Evolutionary conservation across 2,888 invertebrate genomes (phyloP), one percentile per base, ranked within the genome.

Genomic region (Phalera bucephala): DNA sequence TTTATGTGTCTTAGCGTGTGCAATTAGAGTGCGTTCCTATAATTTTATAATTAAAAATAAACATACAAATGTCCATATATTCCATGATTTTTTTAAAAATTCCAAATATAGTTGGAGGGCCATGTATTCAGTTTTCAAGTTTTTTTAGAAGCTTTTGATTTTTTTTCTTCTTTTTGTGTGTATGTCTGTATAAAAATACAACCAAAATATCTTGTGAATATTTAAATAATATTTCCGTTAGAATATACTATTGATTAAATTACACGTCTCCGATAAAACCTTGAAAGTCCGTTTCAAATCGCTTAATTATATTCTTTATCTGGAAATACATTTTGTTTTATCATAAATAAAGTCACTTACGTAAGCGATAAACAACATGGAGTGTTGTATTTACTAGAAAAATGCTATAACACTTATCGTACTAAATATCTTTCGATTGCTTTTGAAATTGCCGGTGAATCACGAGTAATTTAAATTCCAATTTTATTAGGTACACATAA

Each of bases 291-390:
- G 42, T 50, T 46, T 33, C 36, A 41, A 61, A 53, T 61, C 54
- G 31, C 53, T 22, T 57, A 50, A 47, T 58, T 61, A 53, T 36
- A 17, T 45, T 33, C 30, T 27, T 57, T 61, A 57, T 57, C 57
- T 33, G 17, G 25, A 31, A 45, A 48, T 23, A 34, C 44, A 20
- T 44, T 38, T 37, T 38, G 20, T 40, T 35, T 57, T 50, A 58
- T 58, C 62, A 36, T 31, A 28, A 39, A 21, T 40, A 31, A 29
- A 36, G 8, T 19, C 34, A 35, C 40, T 44, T 52, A 53, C 43
- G 38, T 44, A 45, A 45, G 39, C 26, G 62, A 50, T 61, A 51
- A 40, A 37, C n/a, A 13, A 25, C 22, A 36, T 33, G 25, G 26
- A 45, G 33, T 42, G 27, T 29, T 13, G 36, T 53, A 40, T 43